phyloP scores from a whole-genome alignment of 1,140 invertebrate species.

The Diploscapter pachys region DNA sequence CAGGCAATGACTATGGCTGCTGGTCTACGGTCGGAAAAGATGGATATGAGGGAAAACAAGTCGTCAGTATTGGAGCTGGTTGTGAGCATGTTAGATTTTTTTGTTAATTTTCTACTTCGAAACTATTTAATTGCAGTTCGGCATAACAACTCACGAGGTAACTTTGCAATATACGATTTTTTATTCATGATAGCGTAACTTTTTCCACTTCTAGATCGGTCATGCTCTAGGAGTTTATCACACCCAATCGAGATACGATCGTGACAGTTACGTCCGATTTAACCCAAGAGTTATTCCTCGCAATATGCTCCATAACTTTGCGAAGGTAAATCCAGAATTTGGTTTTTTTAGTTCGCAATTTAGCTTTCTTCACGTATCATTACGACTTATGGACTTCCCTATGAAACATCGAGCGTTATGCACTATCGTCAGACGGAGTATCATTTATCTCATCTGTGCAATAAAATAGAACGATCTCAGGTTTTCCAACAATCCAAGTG shows the following conservation, averaged over 20 bases:
- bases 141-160: conserved; percentile 31
- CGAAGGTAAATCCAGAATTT: conserved; percentile 18
- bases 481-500: conserved; percentile 16
- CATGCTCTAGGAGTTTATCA: conserved; percentile 33
- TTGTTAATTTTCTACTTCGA: not conserved
- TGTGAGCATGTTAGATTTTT: conserved; percentile 29
- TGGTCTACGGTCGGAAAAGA: conserved; percentile 37
- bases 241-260: conserved; percentile 30
- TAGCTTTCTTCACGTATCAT: too few species aligned
- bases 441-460: not conserved
- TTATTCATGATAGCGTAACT: too few species aligned
- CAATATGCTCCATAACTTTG: conserved; percentile 31
- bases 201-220: not conserved
- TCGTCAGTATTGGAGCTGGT: conserved; percentile 31
- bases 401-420: too few species aligned
- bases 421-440: not conserved
- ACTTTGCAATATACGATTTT: too few species aligned
- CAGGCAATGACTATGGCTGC: conserved; percentile 33
- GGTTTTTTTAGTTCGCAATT: not conserved
- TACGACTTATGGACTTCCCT: too few species aligned
- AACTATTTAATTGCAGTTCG: conserved; percentile 15
- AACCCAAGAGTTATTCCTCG: conserved; percentile 14
- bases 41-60: conserved; percentile 22
- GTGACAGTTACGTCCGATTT: conserved; percentile 22
- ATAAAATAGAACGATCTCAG: conserved; percentile 2